Base-by-base conservation (phyloP, 1,140 invertebrate genomes). In the Psix sp. region DNA sequence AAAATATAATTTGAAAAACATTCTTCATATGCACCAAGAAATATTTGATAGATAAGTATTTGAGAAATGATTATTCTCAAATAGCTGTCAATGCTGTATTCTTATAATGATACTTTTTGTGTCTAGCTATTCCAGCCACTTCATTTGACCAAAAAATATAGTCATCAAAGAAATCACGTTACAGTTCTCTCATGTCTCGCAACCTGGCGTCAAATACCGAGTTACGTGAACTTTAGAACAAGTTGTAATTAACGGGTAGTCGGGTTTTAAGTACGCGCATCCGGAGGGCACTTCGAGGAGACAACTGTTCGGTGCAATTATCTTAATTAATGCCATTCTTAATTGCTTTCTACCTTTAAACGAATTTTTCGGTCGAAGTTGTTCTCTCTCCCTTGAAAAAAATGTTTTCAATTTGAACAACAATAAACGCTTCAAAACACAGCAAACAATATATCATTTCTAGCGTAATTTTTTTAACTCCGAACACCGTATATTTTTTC, bases 291-390 rank as follows among this genome's bases (percentile, higher is more conserved):
- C 65, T 76, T 79, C 74, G 77, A 78, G 71, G 75, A 80, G 77
- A 56, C 75, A 46, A 57, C 67, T 67, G 66, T 62, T 78, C 46
- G 52, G 45, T 40, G 54, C 78, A 84, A 84, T 84, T 81, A 82
- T 67, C 76, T 81, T 82, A 82, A 83, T 82, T 80, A 81, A 81
- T 79, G 76, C 80, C 73, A 77, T 74, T 78, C 73, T 71, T 82
- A 81, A 84, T 82, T 80, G 72, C 60, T 52, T 62, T 73, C 56
- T 62, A 40, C 70, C 48, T n/a, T 15, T 14, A 52, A 21, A 40
- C 56, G 51, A 31, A 39, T 20, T 2, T 42, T 62, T 29, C 21
- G 14, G 5, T 15, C 1, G 26, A 52, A 39, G 10, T 31, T 1
- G 21, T 16, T 16, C 13, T 2, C n/a, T n/a, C n/a, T n/a, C n/a